Base-by-base conservation (phyloP, 2,113 vertebrate species). In the Eonycteris spelaea region DNA sequence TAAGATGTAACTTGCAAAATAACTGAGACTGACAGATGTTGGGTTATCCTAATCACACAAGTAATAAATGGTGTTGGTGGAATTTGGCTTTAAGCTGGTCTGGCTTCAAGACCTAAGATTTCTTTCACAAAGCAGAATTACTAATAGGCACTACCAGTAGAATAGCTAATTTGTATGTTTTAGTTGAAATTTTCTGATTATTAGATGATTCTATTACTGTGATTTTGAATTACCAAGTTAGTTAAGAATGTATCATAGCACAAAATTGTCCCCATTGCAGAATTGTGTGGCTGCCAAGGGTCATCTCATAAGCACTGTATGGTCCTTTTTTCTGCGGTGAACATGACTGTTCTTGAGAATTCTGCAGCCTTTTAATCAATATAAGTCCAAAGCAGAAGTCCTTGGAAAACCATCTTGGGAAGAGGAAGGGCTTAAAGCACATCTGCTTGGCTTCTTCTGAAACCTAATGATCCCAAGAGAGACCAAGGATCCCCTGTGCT, bases 321-420 rank as follows among this genome's bases (percentile, higher is more conserved):
- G 51, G 51, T 51, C 51, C 51, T 51, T 51, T 51, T 51, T 16
- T 51, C 51, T 14, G 15, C 4, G 5, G 51, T 51, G 51, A 51
- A 15, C 15, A 51, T 51, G 51, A 51, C 51, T 51, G 5, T 51
- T 51, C 51, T 51, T 51, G 51, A 16, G 15, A 51, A 16, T 51
- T 51, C 51, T 51, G 4, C 51, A 51, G 51, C 4, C 51, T 51
- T 51, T 51, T 51, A 97, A 97, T 98, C 98, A 98, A 98, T 98
- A 98, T 98, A 98, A 97, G 92, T 97, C 97, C 51, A 51, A 95
- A n/a, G 80, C 67, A 86, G 61, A 95, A 92, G 94, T 98, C 96
- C 96, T 97, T 98, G 98, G 97, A 98, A 98, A 98, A 98, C 98
- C 82, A 89, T 97, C 97, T 97, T 97, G 98, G 97, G 91, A 92